Percentiles rank a stretch among this genome's conserved stretches.
phyloP scores from a whole-genome alignment of 1,140 invertebrate genomes.

The Battus philenor region DNA sequence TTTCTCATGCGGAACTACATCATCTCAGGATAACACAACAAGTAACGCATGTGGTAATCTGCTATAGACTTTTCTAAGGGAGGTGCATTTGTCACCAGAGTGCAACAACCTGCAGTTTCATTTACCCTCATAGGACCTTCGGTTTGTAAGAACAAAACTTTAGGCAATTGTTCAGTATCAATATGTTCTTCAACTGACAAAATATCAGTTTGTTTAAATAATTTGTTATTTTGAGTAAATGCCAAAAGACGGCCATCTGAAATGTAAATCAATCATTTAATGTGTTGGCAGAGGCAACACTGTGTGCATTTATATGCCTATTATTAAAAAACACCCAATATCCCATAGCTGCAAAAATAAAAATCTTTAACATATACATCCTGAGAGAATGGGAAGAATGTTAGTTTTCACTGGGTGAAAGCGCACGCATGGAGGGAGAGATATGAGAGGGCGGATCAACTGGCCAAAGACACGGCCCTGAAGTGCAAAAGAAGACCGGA shows the following conservation, averaged over 20 bases:
- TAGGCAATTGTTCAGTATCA: slow-evolving; percentile 23
- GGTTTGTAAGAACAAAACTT: slow-evolving; percentile 28
- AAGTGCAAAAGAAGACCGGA: too few species aligned
- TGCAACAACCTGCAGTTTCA: slow-evolving; percentile 44
- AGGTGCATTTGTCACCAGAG: slow-evolving; percentile 34
- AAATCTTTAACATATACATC: too few species aligned
- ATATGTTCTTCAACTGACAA: slow-evolving; percentile 42
- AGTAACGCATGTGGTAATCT: slow-evolving; percentile 33
- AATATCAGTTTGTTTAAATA: slow-evolving; percentile 31
- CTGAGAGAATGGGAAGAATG: too few species aligned
- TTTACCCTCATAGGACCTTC: slow-evolving; percentile 33
- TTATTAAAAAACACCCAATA: too few species aligned
- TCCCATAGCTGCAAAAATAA: too few species aligned
- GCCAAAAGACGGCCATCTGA: slow-evolving; percentile 40
- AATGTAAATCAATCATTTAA: slow-evolving; percentile 25
- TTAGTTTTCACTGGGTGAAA: too few species aligned
- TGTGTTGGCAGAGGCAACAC: too few species aligned
- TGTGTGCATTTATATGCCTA: too few species aligned
- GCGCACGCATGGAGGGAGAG: too few species aligned
- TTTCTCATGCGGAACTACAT: neutral
- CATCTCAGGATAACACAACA: slow-evolving; percentile 24
- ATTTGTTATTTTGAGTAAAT: slow-evolving; percentile 35
- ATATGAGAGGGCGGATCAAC: too few species aligned
- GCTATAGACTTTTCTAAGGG: slow-evolving; percentile 31
- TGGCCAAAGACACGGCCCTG: too few species aligned